phyloP scores from a whole-genome alignment of 92 coral and sea anemone genomes.

The Palythoa caribaeorum region DNA sequence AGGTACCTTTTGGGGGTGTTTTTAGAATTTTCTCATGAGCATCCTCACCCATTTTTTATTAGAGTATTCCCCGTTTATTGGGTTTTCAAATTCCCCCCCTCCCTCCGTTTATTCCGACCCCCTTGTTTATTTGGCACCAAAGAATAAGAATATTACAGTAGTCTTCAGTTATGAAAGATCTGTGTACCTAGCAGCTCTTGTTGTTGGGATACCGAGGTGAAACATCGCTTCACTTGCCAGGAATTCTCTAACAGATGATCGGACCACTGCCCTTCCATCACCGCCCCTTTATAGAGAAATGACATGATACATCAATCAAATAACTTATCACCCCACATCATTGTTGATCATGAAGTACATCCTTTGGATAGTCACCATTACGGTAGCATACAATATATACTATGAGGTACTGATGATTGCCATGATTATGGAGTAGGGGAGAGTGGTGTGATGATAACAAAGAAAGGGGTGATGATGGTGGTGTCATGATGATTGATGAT shows the following conservation, averaged over 20 bases:
- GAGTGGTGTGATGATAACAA: too few relatives aligned
- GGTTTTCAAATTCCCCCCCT: too few relatives aligned
- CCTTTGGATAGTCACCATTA: not conserved
- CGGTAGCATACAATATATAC: not conserved
- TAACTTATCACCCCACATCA: too few relatives aligned
- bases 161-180: not conserved
- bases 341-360: too few relatives aligned
- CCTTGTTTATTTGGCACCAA: too few relatives aligned
- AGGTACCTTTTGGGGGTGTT: too few relatives aligned
- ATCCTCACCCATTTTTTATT: too few relatives aligned
- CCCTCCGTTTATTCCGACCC: too few relatives aligned
- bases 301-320: not conserved
- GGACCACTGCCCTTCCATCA: conserved; percentile 94
- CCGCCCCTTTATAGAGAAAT: conserved; percentile 67
- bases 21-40: too few relatives aligned
- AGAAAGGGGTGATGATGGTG: not conserved
- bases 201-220: conserved; percentile 87
- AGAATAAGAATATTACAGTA: not conserved
- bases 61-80: too few relatives aligned
- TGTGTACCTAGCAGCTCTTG: conserved; percentile 85
- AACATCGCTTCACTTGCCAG: conserved; percentile 98
- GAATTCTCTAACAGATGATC: conserved; percentile 94
- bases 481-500: not conserved
- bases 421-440: too few relatives aligned
- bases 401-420: too few relatives aligned